Percentiles rank a stretch among this genome's conserved stretches.
phyloP scores from a whole-genome alignment of 2,888 invertebrate genomes.

The Leptinotarsa tumamoca region DNA sequence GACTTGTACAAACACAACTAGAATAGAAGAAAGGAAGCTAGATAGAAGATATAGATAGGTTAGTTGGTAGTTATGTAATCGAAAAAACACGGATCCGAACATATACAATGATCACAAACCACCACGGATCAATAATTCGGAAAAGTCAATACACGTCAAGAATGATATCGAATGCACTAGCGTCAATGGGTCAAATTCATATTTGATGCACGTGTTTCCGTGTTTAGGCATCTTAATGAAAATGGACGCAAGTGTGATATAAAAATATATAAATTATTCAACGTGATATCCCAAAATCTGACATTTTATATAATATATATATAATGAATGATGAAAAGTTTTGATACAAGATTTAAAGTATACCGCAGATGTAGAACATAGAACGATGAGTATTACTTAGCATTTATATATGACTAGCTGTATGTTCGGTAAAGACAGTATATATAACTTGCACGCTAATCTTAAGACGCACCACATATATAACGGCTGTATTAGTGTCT shows the following conservation, averaged over 20 bases:
- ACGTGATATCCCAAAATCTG: slow-evolving; percentile 65
- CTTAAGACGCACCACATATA: slow-evolving; percentile 65
- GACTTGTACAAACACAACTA: slow-evolving; percentile 59
- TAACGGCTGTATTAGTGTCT: slow-evolving; percentile 66
- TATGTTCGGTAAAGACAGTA: slow-evolving; percentile 60
- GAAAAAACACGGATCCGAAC: slow-evolving; percentile 48
- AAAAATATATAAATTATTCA: slow-evolving; percentile 54
- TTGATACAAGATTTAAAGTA: slow-evolving; percentile 67
- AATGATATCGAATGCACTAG: background rate
- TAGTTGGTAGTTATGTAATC: slow-evolving; percentile 58
- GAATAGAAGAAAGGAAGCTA: slow-evolving; percentile 50
- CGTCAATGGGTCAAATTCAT: slow-evolving; percentile 20
- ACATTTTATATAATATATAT: slow-evolving; percentile 64
- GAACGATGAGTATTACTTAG: slow-evolving; percentile 64
- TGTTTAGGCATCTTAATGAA: slow-evolving; percentile 40
- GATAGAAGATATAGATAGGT: slow-evolving; percentile 54
- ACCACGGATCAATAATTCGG: slow-evolving; percentile 27
- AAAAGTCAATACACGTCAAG: background rate
- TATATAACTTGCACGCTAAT: slow-evolving; percentile 63
- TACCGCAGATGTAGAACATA: slow-evolving; percentile 60
- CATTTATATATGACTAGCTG: slow-evolving; percentile 62
- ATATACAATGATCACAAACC: slow-evolving; percentile 47
- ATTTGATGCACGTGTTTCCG: slow-evolving; percentile 32
- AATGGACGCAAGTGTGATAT: slow-evolving; percentile 50
- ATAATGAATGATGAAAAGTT: slow-evolving; percentile 65